Evolutionary conservation across 2,888 invertebrate genomes (phyloP).

Genomic region (Bembecia ichneumoniformis): DNA sequence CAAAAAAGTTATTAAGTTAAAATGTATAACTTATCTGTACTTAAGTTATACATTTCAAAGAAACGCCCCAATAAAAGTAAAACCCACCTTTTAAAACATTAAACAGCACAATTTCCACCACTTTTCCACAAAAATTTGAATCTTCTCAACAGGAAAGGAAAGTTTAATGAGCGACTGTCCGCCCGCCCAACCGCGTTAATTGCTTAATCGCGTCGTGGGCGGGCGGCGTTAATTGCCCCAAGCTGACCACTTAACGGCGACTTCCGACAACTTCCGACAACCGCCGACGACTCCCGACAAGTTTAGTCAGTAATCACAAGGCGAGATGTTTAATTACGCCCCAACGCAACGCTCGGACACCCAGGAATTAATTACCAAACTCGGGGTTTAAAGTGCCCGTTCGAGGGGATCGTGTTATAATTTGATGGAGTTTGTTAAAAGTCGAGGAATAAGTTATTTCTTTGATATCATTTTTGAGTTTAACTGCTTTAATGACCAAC

Average conservation of each 20-base stretch:
- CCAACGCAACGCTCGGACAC: slow-evolving; percentile 43
- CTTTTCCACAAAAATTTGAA: slow-evolving; percentile 30
- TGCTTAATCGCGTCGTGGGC: slow-evolving; percentile 63
- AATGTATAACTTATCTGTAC: too few species aligned
- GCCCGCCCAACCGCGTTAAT: slow-evolving; percentile 65
- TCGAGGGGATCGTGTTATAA: slow-evolving; percentile 36
- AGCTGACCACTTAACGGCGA: slow-evolving; percentile 52
- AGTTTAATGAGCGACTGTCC: slow-evolving; percentile 54
- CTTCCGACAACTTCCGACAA: slow-evolving; percentile 39
- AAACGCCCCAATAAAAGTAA: too few species aligned
- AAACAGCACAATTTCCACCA: slow-evolving; percentile 9
- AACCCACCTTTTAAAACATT: neutral
- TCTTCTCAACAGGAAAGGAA: slow-evolving; percentile 44
- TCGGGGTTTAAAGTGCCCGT: slow-evolving; percentile 19
- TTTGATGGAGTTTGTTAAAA: slow-evolving; percentile 9
- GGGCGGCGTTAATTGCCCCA: slow-evolving; percentile 56
- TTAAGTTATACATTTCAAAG: too few species aligned
- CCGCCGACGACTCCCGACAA: slow-evolving; percentile 42
- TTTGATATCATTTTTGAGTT: too few species aligned
- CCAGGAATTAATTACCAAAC: slow-evolving; percentile 56
- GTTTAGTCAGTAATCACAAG: slow-evolving; percentile 64
- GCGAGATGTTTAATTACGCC: slow-evolving; percentile 68
- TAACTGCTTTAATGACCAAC: too few species aligned
- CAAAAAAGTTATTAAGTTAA: too few species aligned
- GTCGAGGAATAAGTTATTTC: too few species aligned